phyloP scores from a whole-genome alignment of 2,797 vertebrate species.

The Enteromius thamalakanensis region DNA sequence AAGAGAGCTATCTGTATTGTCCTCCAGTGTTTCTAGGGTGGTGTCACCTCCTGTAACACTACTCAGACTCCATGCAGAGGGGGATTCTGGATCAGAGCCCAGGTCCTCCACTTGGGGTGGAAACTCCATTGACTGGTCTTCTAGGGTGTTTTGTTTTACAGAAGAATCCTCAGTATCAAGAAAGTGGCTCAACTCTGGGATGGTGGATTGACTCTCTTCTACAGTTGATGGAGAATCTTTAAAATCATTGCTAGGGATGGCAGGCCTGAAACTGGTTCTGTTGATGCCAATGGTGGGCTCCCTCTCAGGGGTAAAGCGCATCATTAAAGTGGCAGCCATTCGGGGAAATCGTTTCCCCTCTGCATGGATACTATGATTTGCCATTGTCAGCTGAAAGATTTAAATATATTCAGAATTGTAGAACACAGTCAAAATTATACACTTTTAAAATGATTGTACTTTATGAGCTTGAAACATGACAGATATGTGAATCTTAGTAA shows the following conservation, averaged over 20 bases:
- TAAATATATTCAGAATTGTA: not conserved
- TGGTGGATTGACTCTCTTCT: not conserved
- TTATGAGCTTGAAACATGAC: not conserved
- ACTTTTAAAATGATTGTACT: not conserved
- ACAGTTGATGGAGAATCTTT: not conserved
- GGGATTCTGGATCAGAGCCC: constrained; percentile 30
- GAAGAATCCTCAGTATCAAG: constrained; percentile 4
- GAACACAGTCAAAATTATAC: not conserved
- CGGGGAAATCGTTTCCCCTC: constrained; percentile 49
- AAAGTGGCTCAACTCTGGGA: not conserved
- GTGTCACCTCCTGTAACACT: constrained; percentile 41
- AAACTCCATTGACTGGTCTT: constrained; percentile 2
- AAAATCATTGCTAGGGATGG: not conserved
- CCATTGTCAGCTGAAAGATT: constrained; percentile 7
- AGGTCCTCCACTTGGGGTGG: constrained; percentile 36
- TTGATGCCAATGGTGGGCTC: constrained; percentile 27
- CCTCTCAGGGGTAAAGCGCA: constrained; percentile 38
- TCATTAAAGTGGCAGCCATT: constrained; percentile 57
- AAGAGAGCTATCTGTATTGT: constrained; percentile 31
- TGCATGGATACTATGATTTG: constrained; percentile 23
- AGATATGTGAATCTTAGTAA: not conserved
- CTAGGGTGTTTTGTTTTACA: not conserved
- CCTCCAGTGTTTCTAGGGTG: constrained; percentile 42
- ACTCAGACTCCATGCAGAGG: constrained; percentile 34
- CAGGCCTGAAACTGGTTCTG: constrained; percentile 6